Percentiles rank a stretch among this genome's conserved stretches.
Conservation (phyloP, 2,113 vertebrate genomes). For the Archilochus colubris region DNA sequence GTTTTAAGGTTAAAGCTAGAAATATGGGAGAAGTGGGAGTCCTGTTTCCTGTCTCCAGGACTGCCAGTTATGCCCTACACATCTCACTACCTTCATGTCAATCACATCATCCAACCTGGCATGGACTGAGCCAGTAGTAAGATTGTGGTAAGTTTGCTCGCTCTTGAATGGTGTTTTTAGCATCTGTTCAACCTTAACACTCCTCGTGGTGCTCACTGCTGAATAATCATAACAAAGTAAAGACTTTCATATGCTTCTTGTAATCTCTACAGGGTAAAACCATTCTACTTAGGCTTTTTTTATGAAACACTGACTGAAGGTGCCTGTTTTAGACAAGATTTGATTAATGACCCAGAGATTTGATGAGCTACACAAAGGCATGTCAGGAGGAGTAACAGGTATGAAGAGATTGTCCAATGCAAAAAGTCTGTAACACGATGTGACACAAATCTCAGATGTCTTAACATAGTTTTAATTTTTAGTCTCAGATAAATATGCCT, state of each 20-base stretch:
- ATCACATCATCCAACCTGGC: background rate
- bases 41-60: background rate
- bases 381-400: background rate
- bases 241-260: background rate
- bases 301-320: background rate
- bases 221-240: background rate
- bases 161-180: background rate
- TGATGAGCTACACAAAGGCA: background rate
- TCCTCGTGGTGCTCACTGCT: background rate
- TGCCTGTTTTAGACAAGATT: background rate
- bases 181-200: background rate
- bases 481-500: background rate
- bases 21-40: background rate
- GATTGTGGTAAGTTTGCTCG: accelerated
- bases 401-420: background rate
- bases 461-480: background rate
- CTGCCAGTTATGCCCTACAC: background rate
- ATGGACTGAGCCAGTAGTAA: background rate
- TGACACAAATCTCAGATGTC: background rate
- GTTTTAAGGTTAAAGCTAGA: background rate
- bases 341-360: background rate
- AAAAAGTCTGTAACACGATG: background rate
- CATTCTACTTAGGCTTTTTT: background rate
- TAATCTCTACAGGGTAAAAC: background rate
- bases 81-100: background rate